Evolutionary conservation across 1,140 invertebrate genomes (phyloP).

Genomic region (Gonioctena quinquepunctata): DNA sequence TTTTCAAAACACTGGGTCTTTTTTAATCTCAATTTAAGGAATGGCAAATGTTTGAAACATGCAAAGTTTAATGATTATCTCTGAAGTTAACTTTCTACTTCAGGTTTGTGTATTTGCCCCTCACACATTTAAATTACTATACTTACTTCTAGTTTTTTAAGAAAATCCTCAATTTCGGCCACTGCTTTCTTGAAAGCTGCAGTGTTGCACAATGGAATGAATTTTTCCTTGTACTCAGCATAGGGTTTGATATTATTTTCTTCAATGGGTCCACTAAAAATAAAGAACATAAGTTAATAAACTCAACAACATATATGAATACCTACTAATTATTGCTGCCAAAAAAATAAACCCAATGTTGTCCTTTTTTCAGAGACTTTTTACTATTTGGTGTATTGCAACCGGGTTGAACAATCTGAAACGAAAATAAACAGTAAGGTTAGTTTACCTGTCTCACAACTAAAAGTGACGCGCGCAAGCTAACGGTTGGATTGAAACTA

Average conservation of each 20-base stretch:
- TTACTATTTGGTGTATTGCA: conserved; percentile 60
- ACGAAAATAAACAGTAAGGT: conserved; percentile 27
- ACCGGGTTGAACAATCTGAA: conserved; percentile 73
- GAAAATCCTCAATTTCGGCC: conserved; percentile 83
- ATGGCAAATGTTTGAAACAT: too few relatives aligned
- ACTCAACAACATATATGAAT: conserved; percentile 1
- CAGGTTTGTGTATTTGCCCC: too few relatives aligned
- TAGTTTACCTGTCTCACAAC: conserved; percentile 15
- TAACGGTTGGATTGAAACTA: conserved; percentile 48
- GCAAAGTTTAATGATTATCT: too few relatives aligned
- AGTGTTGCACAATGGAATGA: conserved; percentile 71
- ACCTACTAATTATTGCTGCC: conserved; percentile 93
- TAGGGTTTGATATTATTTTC: conserved; percentile 84
- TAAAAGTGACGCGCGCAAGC: conserved; percentile 37
- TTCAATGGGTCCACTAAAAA: conserved; percentile 87
- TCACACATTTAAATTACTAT: too few relatives aligned
- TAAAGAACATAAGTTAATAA: conserved; percentile 8
- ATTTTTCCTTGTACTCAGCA: conserved; percentile 77
- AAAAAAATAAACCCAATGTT: conserved; percentile 89
- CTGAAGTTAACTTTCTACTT: too few relatives aligned
- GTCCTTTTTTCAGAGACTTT: conserved; percentile 67
- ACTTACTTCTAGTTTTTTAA: conserved; percentile 70
- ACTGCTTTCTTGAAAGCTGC: conserved; percentile 82
- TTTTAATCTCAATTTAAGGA: too few relatives aligned
- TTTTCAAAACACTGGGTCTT: too few relatives aligned